A percentile compares a stretch with the other conserved stretches of the same genome.
Evolutionary conservation across 2,113 vertebrate genomes (phyloP).

Genomic region (Saguinus imperator): DNA sequence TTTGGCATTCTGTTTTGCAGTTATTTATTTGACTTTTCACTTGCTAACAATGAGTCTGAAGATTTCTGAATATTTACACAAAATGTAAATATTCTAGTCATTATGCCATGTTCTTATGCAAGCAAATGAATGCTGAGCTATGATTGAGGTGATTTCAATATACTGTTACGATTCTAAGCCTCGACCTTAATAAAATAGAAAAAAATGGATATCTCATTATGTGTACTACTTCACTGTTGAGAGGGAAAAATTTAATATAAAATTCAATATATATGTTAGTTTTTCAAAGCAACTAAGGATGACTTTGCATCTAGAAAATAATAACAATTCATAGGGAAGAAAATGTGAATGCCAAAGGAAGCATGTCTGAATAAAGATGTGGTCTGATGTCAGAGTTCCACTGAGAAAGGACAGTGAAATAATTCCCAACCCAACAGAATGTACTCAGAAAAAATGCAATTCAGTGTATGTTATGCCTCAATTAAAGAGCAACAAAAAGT

Average conservation of each 20-base stretch:
- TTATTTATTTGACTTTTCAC: not conserved
- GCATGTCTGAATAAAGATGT: not conserved
- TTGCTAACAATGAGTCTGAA: not conserved
- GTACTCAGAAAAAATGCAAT: not conserved
- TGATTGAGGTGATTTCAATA: not conserved
- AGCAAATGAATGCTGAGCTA: not conserved
- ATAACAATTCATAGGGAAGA: not conserved
- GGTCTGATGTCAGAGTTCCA: not conserved
- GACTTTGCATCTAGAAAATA: constrained; percentile 5
- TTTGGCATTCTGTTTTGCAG: not conserved
- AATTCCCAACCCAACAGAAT: not conserved
- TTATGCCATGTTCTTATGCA: not conserved
- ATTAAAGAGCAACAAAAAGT: not conserved
- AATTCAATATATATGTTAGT: not conserved
- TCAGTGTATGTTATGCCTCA: not conserved
- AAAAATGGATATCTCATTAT: not conserved
- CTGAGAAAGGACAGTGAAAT: not conserved
- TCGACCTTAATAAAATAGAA: not conserved
- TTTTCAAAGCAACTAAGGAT: constrained; percentile 16
- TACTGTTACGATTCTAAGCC: not conserved
- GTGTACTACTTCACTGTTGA: not conserved
- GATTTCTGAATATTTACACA: not conserved
- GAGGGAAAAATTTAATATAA: not conserved
- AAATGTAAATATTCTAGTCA: not conserved
- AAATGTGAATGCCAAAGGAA: not conserved